A percentile compares a stretch with the other conserved stretches of the same genome.
These are phyloP conservation scores for Ataeniobius toweri DNA, from an alignment of 2,797 vertebrate genomes.

Conservation along the genomic window DNA sequence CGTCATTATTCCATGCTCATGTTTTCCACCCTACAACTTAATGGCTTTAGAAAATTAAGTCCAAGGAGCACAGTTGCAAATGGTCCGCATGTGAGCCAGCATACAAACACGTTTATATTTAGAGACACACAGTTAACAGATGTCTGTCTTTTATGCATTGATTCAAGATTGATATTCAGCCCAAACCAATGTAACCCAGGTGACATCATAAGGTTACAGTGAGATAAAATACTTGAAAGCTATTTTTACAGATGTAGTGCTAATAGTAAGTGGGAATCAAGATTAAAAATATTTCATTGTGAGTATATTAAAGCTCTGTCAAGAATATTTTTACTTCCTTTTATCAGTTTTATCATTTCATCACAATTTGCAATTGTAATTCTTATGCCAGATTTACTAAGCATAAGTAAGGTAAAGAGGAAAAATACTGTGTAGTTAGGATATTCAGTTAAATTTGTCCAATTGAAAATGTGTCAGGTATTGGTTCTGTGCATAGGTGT, in stretches of 20 bases:
- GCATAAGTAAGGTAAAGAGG: no score
- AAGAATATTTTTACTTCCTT: no score
- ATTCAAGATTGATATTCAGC: not conserved
- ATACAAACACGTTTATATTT: not conserved
- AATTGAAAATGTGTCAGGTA: not conserved
- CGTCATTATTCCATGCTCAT: not conserved
- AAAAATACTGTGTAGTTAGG: not conserved
- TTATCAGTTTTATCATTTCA: no score
- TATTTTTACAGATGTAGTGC: not conserved
- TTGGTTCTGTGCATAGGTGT: not conserved
- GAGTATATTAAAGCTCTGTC: no score
- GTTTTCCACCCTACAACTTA: not conserved
- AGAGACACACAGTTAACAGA: not conserved
- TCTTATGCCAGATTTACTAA: no score
- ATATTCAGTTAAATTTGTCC: not conserved
- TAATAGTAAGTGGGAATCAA: no score
- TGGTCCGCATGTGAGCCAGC: not conserved
- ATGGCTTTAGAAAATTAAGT: not conserved
- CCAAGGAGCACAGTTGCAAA: not conserved
- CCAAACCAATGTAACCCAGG: not conserved
- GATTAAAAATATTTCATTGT: no score
- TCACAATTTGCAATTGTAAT: no score
- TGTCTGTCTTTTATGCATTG: not conserved
- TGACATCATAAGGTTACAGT: not conserved
- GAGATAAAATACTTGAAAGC: not conserved